Evolutionary conservation across 2,113 vertebrate genomes (phyloP), one percentile per base, ranked within the genome.

Genomic region (Oenanthe oenanthe): DNA sequence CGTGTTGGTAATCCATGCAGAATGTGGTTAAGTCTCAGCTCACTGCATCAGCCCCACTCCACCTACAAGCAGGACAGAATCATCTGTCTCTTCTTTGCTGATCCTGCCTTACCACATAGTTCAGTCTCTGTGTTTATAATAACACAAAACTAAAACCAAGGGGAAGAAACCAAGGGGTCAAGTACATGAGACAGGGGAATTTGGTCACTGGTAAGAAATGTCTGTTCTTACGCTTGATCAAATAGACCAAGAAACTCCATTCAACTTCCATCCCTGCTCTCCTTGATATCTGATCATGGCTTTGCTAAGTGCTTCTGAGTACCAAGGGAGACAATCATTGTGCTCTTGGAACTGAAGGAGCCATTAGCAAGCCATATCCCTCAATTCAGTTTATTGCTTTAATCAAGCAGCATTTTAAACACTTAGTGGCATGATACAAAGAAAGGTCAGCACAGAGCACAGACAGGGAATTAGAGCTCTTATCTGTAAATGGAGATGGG

Each of bases 11-110:
- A 28, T 19, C 18, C 31, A 36, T 4, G 3, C 21, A 51, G 42
- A 72, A 21, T 21, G 32, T 32, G 36, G 12, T 31, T 32, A 54
- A 56, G 13, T 50, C 50, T 43, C 42, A 61, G n/a, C 20, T 86
- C 66, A 28, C 15, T 8, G 21, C 12, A 2, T 65, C 43, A 74
- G 29, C 28, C 10, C 18, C 20, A 21, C 32, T 42, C 0, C 0
- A 34, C 45, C 32, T 61, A 10, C 42, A 38, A n/a, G 74, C 1
- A 2, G 53, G 31, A 21, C 40, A 73, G 50, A 31, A 51, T 61
- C 20, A 2, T n/a, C 47, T 42, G 4, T 53, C 42, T 58, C 32
- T 79, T 63, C 29, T 74, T n/a, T 9, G 19, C 12, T 34, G 21
- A 12, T 57, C 47, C 62, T 81, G 40, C 51, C 32, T 85, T 70